Evolutionary conservation across 2,113 vertebrate genomes (phyloP), one percentile per base, ranked within the genome.

Genomic region (Murina feae): DNA sequence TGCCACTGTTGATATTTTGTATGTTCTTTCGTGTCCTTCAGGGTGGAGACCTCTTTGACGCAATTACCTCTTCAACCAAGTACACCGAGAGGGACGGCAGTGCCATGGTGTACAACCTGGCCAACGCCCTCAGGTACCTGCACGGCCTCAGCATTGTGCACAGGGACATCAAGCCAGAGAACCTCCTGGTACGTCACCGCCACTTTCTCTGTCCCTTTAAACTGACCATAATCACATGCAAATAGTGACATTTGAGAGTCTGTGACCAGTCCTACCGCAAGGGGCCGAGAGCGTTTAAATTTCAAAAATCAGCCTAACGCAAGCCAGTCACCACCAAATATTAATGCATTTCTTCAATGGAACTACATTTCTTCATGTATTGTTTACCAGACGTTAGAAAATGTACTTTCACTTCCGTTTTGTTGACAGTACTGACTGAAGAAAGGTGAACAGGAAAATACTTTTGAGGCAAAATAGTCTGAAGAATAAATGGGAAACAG

Each of bases 151-250:
- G 98, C 98, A 99, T 99, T 0, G 99, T 99, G 47, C 99, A 99
- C 98, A 98, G 99, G 94, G 99, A 99, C 96, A 99, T 99, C 97
- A 99, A 99, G 97, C 99, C 99, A 4, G 99, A 99, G 97, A 99
- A 99, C 94, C 98, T 99, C 78, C 97, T 99, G 99, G 99, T 99
- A 98, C 0, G 94, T 69, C 49, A 17, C 23, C 92, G 76, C 91
- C 89, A n/a, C 49, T 20, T 16, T n/a, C n/a, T 42, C 51, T 28
- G n/a, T 92, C 86, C 63, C 49, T 83, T 37, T 71, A 30, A 85
- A 95, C 94, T 95, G 81, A 49, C 80, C 47, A 37, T 55, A 42
- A 18, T 86, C 49, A 13, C 80, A 35, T 85, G 35, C 74, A 92
- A 95, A 95, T 58, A 74, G 51, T 95, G 94, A 95, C 84, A 72